Percentiles rank a stretch among this genome's conserved stretches.
These are phyloP conservation scores for Potorous gilbertii DNA, from an alignment of 2,797 vertebrate species.

Conservation along the genomic window DNA sequence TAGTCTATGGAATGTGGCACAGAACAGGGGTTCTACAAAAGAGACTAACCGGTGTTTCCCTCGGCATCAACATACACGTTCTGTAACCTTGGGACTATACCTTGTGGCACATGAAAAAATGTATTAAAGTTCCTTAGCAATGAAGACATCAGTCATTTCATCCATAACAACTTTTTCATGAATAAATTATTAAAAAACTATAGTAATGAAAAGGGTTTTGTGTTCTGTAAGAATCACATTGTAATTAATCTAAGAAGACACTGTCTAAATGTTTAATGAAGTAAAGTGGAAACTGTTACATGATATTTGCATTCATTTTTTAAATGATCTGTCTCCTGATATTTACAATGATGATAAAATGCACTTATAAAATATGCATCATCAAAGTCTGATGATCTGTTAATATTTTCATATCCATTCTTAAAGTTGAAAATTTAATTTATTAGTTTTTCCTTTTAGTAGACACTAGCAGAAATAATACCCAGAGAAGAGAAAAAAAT, in stretches of 20 bases:
- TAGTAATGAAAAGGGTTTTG: slow-evolving; percentile 74
- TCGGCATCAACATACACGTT: background rate
- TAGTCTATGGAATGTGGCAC: background rate
- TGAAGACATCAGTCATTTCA: slow-evolving; percentile 50
- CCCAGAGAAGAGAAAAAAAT: background rate
- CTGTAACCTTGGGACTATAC: background rate
- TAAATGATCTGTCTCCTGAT: slow-evolving; percentile 69
- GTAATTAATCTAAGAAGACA: slow-evolving; percentile 71
- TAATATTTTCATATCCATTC: slow-evolving; percentile 67
- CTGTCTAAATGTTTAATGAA: slow-evolving; percentile 62
- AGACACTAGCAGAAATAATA: background rate
- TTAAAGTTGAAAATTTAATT: slow-evolving; percentile 60
- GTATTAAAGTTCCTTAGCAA: slow-evolving; percentile 29
- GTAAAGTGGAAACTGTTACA: slow-evolving; percentile 65
- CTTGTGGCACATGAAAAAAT: background rate
- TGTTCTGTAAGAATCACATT: slow-evolving; percentile 69
- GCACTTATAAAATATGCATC: slow-evolving; percentile 47
- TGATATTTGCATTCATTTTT: slow-evolving; percentile 57
- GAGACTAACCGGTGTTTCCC: background rate
- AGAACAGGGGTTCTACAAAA: background rate
- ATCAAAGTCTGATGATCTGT: slow-evolving; percentile 56
- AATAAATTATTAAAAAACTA: slow-evolving; percentile 72
- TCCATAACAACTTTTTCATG: slow-evolving; percentile 65
- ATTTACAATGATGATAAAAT: slow-evolving; percentile 62
- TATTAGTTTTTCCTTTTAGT: slow-evolving; percentile 42